Conservation (phyloP, 2,113 vertebrate genomes). For the Corythornis vintsioides region DNA sequence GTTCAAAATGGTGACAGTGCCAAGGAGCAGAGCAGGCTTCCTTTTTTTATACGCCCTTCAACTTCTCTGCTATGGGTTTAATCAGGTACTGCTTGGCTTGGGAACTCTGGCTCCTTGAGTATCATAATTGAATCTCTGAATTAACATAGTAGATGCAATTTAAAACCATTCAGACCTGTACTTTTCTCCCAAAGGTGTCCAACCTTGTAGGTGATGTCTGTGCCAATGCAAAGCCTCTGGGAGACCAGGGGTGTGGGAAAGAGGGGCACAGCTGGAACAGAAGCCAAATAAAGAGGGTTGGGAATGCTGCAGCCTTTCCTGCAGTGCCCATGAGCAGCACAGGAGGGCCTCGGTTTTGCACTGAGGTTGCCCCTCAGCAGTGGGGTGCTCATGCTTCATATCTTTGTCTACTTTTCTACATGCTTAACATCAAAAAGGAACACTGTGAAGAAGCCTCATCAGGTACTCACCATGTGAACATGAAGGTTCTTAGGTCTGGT, state of each 20-base stretch:
- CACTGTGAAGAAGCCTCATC: neutral
- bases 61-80: neutral
- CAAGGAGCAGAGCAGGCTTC: neutral
- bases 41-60: fast-evolving
- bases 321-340: neutral
- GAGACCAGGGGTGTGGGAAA: neutral
- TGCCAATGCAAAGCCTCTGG: neutral
- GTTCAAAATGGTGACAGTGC: neutral
- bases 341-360: neutral
- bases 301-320: neutral
- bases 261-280: neutral
- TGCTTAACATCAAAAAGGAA: neutral
- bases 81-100: neutral
- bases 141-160: neutral
- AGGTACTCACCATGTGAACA: neutral
- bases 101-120: neutral
- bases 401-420: neutral
- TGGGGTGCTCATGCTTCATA: neutral
- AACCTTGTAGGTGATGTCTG: fast-evolving
- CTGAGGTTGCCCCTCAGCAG: neutral
- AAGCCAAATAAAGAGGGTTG: neutral
- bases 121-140: neutral
- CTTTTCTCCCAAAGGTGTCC: neutral
- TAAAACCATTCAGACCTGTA: neutral
- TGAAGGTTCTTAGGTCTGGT: neutral